Percentiles rank a stretch among this genome's conserved stretches.
Evolutionary conservation across 2,113 vertebrate species (phyloP).

Genomic region (Platysternon megacephalum): DNA sequence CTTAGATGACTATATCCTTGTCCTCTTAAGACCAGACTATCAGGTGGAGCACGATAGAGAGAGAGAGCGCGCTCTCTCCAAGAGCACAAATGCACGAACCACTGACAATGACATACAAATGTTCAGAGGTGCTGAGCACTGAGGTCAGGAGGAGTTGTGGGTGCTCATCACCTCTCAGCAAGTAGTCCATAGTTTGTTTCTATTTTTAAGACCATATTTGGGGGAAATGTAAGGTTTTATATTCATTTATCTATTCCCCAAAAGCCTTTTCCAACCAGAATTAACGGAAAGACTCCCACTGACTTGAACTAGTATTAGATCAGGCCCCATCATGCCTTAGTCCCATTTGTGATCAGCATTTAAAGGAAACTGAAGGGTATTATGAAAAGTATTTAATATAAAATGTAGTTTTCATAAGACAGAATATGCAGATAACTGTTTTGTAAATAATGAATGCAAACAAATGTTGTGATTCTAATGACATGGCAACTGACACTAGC

Average conservation of each 20-base stretch:
- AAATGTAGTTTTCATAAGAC: neutral
- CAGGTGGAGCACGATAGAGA: too few species aligned
- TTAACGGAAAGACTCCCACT: neutral
- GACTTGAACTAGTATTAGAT: neutral
- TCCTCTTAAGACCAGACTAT: neutral
- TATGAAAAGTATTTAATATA: neutral
- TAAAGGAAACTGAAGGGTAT: neutral
- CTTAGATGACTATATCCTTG: neutral
- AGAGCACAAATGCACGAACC: neutral
- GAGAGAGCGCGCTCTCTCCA: too few species aligned
- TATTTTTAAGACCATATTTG: neutral
- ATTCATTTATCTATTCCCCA: accelerated
- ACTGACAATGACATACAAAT: neutral
- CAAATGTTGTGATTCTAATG: neutral
- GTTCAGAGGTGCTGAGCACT: neutral
- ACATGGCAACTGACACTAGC: neutral
- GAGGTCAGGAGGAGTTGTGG: neutral
- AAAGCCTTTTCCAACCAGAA: neutral
- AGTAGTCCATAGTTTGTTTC: neutral
- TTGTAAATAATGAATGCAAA: neutral
- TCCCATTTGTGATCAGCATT: neutral
- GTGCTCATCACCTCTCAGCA: neutral
- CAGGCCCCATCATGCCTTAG: neutral
- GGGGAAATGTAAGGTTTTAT: neutral
- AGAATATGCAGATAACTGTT: neutral